Percentiles rank a stretch among this genome's conserved stretches.
phyloP scores from a whole-genome alignment of 2,797 vertebrate species.

The Tachyglossus aculeatus region DNA sequence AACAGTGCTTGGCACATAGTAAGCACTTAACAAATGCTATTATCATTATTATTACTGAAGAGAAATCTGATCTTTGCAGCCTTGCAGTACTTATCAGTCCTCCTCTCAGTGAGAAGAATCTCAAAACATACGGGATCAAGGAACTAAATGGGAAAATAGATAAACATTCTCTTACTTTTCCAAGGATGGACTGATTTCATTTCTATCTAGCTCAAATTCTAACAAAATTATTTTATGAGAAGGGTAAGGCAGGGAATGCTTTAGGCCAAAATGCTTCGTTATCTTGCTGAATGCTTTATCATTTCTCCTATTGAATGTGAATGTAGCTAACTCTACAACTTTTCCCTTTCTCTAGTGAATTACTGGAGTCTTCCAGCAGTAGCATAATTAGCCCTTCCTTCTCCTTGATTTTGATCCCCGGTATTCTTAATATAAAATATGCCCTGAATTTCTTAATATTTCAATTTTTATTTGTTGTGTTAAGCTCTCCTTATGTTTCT shows the following conservation, averaged over 20 bases:
- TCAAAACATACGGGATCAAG: neutral
- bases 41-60: too few species aligned
- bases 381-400: neutral
- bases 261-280: neutral
- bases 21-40: too few species aligned
- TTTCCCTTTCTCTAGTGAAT: neutral
- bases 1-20: too few species aligned
- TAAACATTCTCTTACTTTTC: neutral
- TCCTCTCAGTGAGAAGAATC: neutral
- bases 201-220: neutral
- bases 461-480: neutral
- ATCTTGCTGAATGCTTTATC: neutral
- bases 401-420: neutral
- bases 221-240: neutral
- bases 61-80: neutral
- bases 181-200: neutral
- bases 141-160: slow-evolving; percentile 20
- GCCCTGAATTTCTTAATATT: neutral
- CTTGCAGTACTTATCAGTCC: neutral
- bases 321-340: neutral
- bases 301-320: neutral
- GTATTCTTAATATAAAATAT: neutral
- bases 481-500: neutral
- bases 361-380: neutral
- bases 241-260: neutral